Conservation (phyloP, 2,113 vertebrate genomes). For the Triplophysa siluroides region DNA sequence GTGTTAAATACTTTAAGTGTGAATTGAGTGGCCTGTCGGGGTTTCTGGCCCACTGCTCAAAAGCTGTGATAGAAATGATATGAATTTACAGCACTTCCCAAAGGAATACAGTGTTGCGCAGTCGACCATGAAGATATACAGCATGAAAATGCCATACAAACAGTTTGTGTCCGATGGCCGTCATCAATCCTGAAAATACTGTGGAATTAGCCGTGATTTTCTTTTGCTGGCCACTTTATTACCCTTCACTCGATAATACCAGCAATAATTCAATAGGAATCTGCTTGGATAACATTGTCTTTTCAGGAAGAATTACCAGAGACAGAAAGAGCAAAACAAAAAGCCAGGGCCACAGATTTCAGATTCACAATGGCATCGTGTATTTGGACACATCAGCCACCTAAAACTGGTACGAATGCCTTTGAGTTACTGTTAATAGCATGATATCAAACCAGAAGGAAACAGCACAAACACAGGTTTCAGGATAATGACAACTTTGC, state of each 20-base stretch:
- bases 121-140: constrained; percentile 50
- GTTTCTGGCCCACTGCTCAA: constrained; percentile 43
- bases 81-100: constrained; percentile 52
- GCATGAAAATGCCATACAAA: constrained; percentile 54
- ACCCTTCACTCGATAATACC: constrained; percentile 41
- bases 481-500: too few species aligned
- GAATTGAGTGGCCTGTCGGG: constrained; percentile 46
- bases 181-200: constrained; percentile 45
- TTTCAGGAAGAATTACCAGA: constrained; percentile 27
- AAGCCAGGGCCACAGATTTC: not conserved
- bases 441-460: not conserved
- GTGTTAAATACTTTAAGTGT: constrained; percentile 45
- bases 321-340: not conserved
- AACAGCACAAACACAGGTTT: too few species aligned
- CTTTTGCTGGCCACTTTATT: constrained; percentile 41
- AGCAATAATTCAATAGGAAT: constrained; percentile 28
- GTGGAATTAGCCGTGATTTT: constrained; percentile 44
- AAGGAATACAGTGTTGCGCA: constrained; percentile 48
- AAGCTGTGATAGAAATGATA: constrained; percentile 47
- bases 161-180: constrained; percentile 46
- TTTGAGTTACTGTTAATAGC: not conserved
- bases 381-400: too few species aligned
- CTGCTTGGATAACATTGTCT: constrained; percentile 30
- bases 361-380: not conserved
- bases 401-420: not conserved